These are phyloP conservation scores for Temnothorax nylanderi DNA, from an alignment of 1,140 invertebrate genomes.

Conservation along the genomic window DNA sequence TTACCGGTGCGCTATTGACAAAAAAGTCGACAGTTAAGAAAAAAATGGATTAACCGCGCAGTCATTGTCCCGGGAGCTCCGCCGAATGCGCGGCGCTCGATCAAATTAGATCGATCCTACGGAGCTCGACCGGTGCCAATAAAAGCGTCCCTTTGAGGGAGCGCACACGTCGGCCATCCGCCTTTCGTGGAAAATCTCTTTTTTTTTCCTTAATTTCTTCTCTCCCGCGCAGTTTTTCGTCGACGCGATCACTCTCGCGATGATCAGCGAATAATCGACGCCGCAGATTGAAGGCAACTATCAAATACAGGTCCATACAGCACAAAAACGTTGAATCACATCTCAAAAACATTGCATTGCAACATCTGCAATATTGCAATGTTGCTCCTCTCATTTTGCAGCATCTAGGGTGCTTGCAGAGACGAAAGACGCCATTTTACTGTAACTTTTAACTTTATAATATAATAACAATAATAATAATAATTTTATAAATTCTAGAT, in stretches of 20 bases:
- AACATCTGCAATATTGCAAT: too few species aligned
- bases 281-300: not conserved
- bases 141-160: conserved; percentile 18
- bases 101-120: conserved; percentile 48
- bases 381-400: too few species aligned
- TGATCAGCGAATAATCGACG: conserved; percentile 15
- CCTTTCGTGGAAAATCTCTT: not conserved
- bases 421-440: too few species aligned
- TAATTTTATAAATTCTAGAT: too few species aligned
- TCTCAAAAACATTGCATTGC: too few species aligned
- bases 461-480: too few species aligned
- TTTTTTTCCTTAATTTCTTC: not conserved
- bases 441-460: too few species aligned
- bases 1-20: not conserved
- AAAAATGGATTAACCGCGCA: conserved; percentile 28
- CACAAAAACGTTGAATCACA: too few species aligned
- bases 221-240: not conserved
- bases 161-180: not conserved
- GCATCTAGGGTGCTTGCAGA: too few species aligned
- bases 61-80: conserved; percentile 16
- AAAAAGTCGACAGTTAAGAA: conserved; percentile 40
- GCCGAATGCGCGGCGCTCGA: conserved; percentile 8
- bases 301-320: not conserved
- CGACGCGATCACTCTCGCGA: not conserved
- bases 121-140: conserved; percentile 20